Evolutionary conservation across 1,140 invertebrate genomes (phyloP).

Genomic region (Phortica variegata): DNA sequence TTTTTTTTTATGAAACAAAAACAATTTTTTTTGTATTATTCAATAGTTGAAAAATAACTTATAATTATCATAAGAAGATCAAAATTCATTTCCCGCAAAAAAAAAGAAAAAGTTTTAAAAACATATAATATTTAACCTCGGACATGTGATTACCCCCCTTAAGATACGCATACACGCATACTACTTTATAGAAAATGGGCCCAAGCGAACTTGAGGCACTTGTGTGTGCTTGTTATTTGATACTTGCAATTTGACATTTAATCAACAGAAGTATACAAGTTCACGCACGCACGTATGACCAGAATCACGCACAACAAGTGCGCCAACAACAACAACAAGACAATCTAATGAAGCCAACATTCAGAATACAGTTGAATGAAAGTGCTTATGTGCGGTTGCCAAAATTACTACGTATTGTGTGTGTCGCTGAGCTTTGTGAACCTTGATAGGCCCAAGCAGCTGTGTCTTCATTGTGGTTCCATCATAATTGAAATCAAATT

Average conservation of each 20-base stretch:
- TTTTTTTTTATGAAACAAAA: no score
- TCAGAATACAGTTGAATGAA: slow-evolving; percentile 11
- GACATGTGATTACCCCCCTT: no score
- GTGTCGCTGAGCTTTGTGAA: background rate
- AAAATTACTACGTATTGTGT: slow-evolving; percentile 17
- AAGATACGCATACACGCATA: no score
- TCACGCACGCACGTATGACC: slow-evolving; percentile 5
- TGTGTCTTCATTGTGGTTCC: slow-evolving; percentile 19
- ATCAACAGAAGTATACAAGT: slow-evolving; percentile 25
- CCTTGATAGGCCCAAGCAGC: background rate
- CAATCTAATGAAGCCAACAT: slow-evolving; percentile 12
- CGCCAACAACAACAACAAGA: slow-evolving; percentile 14
- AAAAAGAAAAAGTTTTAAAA: no score
- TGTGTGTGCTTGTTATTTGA: slow-evolving; percentile 9
- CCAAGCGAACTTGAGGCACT: no score
- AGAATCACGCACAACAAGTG: background rate
- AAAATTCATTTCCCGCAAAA: no score
- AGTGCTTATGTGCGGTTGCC: slow-evolving; percentile 20
- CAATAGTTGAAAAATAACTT: no score
- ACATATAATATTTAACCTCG: no score
- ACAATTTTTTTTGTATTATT: no score
- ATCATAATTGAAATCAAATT: slow-evolving; percentile 55
- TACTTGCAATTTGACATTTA: slow-evolving; percentile 47
- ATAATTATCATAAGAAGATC: no score
- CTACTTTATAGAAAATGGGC: no score